These are phyloP conservation scores for Centrocercus urophasianus DNA, from an alignment of 2,113 vertebrate species.

Conservation along the genomic window DNA sequence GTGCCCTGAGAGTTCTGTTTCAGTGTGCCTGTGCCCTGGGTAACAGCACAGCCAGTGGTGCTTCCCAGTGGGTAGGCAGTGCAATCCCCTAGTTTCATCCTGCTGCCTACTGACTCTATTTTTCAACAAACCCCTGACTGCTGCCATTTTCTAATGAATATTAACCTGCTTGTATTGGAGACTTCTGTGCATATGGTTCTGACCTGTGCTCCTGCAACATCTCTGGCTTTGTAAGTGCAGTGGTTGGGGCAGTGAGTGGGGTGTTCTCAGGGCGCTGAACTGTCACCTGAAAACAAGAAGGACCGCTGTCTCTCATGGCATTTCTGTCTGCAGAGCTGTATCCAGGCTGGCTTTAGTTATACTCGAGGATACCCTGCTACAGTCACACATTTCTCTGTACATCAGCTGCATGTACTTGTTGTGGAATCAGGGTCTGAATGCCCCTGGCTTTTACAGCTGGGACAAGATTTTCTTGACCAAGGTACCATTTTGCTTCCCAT, in stretches of 20 bases:
- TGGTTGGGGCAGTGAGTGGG: neutral
- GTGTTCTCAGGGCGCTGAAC: neutral
- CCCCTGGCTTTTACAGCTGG: neutral
- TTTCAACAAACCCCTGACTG: neutral
- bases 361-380: neutral
- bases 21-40: fast-evolving
- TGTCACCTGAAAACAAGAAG: neutral
- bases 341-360: neutral
- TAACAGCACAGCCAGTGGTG: fast-evolving
- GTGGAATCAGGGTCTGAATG: neutral
- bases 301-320: neutral
- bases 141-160: neutral
- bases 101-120: neutral
- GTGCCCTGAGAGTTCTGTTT: neutral
- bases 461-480: neutral
- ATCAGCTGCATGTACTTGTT: neutral
- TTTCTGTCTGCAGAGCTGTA: neutral
- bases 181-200: fast-evolving
- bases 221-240: neutral
- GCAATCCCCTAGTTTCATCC: neutral
- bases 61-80: fast-evolving
- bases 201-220: neutral
- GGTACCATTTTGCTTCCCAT: neutral
- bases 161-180: neutral
- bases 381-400: neutral